phyloP scores from a whole-genome alignment of 2,113 vertebrate genomes.

The Pseudorasbora parva region DNA sequence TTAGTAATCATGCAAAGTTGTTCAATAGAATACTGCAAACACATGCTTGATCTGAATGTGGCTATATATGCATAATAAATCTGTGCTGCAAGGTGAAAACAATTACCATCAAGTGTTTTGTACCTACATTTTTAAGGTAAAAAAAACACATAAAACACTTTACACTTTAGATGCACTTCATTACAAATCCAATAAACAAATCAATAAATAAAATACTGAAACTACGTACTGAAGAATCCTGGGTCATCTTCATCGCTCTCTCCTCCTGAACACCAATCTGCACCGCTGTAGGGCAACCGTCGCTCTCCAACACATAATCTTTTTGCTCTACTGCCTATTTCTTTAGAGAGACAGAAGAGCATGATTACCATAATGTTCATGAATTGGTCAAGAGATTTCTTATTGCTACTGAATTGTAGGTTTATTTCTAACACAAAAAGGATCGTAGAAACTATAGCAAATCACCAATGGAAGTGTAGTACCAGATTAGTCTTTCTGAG shows the following conservation, averaged over 20 bases:
- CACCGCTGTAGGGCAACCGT: conserved; percentile 81
- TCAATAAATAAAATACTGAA: not conserved
- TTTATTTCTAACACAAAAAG: not conserved
- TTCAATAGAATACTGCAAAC: not conserved
- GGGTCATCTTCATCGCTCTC: conserved; percentile 83
- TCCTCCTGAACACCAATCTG: conserved; percentile 83
- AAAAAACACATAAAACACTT: not conserved
- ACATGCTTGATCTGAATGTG: not conserved
- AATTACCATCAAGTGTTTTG: not conserved
- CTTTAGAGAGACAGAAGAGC: conserved; percentile 41
- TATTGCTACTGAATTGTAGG: not conserved
- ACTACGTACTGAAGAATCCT: conserved; percentile 70
- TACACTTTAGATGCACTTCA: not conserved
- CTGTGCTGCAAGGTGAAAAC: not conserved
- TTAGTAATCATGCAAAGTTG: not conserved
- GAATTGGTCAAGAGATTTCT: not conserved
- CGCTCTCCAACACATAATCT: conserved; percentile 82
- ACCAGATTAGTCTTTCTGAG: not conserved
- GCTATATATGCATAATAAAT: not conserved
- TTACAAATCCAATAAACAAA: not conserved
- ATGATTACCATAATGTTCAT: not conserved
- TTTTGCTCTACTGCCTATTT: conserved; percentile 75
- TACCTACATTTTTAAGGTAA: not conserved
- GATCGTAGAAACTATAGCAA: not conserved
- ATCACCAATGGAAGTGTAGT: not conserved